Percentiles rank a stretch among this genome's conserved stretches.
Conservation (phyloP, 2,113 vertebrate species). For the Arvicanthis niloticus region DNA sequence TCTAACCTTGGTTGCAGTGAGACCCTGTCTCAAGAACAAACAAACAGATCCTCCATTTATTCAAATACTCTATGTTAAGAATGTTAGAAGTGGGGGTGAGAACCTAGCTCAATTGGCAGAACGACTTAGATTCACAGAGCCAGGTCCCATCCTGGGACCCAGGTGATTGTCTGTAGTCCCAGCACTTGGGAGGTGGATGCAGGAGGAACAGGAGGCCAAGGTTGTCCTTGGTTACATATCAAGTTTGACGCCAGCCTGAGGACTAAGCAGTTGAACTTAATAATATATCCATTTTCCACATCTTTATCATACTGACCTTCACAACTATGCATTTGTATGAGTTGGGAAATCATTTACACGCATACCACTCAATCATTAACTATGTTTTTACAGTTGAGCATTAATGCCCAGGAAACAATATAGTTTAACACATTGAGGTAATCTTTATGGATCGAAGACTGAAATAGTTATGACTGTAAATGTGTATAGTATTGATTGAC, state of each 20-base stretch:
- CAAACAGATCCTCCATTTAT: neutral
- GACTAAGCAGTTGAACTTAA: neutral
- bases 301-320: neutral
- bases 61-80: neutral
- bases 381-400: neutral
- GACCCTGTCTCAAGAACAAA: neutral
- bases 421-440: constrained; percentile 32
- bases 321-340: neutral
- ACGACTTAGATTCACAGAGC: neutral
- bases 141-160: neutral
- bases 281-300: neutral
- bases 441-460: constrained; percentile 21
- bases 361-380: neutral
- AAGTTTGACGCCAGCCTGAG: neutral
- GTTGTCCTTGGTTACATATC: neutral
- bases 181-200: neutral
- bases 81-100: neutral
- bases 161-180: neutral
- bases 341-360: neutral
- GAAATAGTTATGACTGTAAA: neutral
- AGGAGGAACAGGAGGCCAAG: neutral
- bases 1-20: neutral
- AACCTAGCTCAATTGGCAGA: too few species aligned
- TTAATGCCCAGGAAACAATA: constrained; percentile 41
- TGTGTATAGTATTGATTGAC: neutral